These are phyloP conservation scores for Hypotaenidia okinawae DNA, from an alignment of 2,797 vertebrate species.

Conservation along the genomic window DNA sequence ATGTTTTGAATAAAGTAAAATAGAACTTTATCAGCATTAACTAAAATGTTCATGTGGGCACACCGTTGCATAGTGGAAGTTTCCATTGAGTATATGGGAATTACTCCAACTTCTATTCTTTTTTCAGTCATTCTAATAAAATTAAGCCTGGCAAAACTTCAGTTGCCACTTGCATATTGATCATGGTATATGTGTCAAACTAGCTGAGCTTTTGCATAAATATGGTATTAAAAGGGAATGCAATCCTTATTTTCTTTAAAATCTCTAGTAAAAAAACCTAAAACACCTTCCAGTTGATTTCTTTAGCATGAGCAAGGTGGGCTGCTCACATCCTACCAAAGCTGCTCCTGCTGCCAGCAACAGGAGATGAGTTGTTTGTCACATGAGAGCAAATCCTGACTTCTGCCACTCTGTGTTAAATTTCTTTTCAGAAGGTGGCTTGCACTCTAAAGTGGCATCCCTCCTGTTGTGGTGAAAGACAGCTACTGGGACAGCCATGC, in stretches of 20 bases:
- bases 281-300: neutral
- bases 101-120: neutral
- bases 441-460: neutral
- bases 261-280: neutral
- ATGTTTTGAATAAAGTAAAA: neutral
- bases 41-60: neutral
- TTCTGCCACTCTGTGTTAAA: neutral
- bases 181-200: neutral
- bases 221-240: neutral
- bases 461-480: neutral
- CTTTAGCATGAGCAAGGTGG: neutral
- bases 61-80: neutral
- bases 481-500: neutral
- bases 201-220: neutral
- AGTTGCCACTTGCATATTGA: neutral
- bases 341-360: neutral
- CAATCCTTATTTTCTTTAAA: neutral
- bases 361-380: neutral
- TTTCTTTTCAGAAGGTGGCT: neutral
- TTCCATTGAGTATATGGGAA: neutral
- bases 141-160: neutral
- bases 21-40: neutral
- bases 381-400: neutral
- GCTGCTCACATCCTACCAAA: neutral
- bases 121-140: neutral